These are phyloP conservation scores for Varanus salvator DNA, from an alignment of 2,113 vertebrate genomes.

Conservation along the genomic window DNA sequence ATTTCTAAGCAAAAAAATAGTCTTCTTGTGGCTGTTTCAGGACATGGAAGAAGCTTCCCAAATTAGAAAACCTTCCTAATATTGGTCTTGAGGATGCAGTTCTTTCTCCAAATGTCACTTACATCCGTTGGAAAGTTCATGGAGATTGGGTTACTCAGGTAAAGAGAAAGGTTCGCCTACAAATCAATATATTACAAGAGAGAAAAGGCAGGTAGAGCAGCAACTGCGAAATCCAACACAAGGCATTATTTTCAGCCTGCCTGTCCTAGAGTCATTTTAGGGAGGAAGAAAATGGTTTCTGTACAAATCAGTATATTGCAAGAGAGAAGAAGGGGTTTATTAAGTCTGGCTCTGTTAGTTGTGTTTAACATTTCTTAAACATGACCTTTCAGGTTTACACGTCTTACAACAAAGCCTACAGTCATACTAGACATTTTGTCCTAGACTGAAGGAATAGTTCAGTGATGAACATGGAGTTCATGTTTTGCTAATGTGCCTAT, in stretches of 20 bases:
- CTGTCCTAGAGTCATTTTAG: neutral
- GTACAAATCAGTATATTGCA: neutral
- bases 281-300: no score
- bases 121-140: conserved; percentile 79
- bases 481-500: neutral
- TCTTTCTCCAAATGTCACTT: conserved; percentile 74
- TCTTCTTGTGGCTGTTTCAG: conserved; percentile 57
- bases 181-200: neutral
- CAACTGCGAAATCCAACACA: neutral
- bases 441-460: neutral
- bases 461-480: neutral
- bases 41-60: conserved; percentile 82
- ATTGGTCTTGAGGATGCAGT: conserved; percentile 70
- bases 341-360: neutral
- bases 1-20: neutral
- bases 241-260: neutral
- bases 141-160: conserved; percentile 80
- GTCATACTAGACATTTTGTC: neutral
- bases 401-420: neutral
- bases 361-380: neutral
- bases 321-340: neutral
- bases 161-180: conserved; percentile 29
- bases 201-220: neutral
- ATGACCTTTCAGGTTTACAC: no score
- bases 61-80: conserved; percentile 76